phyloP scores from a whole-genome alignment of 2,888 invertebrate genomes.

The Drosophila austrosaltans region DNA sequence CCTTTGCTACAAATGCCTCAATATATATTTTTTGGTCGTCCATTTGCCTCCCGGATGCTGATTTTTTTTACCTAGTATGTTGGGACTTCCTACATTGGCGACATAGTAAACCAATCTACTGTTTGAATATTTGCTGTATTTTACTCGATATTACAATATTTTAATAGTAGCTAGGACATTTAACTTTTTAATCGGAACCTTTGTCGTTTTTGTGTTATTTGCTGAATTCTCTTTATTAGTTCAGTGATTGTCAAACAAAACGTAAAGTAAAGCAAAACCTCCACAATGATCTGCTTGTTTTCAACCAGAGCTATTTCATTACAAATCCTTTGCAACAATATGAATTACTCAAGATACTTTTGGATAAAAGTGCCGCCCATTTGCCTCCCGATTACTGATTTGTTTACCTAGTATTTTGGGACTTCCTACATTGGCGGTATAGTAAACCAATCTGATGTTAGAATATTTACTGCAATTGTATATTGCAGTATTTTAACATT shows the following conservation, averaged over 20 bases:
- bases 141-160: conserved; percentile 31
- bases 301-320: conserved; percentile 28
- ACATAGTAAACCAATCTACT: conserved; percentile 58
- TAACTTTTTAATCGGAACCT: background rate
- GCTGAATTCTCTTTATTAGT: conserved; percentile 43
- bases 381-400: conserved; percentile 75
- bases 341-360: background rate
- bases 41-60: conserved; percentile 78
- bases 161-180: conserved; percentile 46
- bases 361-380: conserved; percentile 59
- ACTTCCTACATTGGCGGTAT: conserved; percentile 80
- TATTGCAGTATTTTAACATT: conserved; percentile 36
- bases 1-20: conserved; percentile 21
- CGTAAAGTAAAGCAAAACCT: conserved; percentile 67
- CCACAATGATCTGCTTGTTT: conserved; percentile 50
- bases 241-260: conserved; percentile 80
- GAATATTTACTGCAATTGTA: conserved; percentile 26
- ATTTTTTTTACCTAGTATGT: conserved; percentile 50
- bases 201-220: conserved; percentile 21
- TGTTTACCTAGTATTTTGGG: conserved; percentile 63
- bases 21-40: conserved; percentile 53
- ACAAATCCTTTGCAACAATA: conserved; percentile 30
- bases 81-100: conserved; percentile 80
- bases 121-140: conserved; percentile 29
- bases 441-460: conserved; percentile 49